A percentile compares a stretch with the other conserved stretches of the same genome.
These are phyloP conservation scores for Acrocera orbiculus DNA, from an alignment of 2,888 invertebrate species.

Conservation along the genomic window DNA sequence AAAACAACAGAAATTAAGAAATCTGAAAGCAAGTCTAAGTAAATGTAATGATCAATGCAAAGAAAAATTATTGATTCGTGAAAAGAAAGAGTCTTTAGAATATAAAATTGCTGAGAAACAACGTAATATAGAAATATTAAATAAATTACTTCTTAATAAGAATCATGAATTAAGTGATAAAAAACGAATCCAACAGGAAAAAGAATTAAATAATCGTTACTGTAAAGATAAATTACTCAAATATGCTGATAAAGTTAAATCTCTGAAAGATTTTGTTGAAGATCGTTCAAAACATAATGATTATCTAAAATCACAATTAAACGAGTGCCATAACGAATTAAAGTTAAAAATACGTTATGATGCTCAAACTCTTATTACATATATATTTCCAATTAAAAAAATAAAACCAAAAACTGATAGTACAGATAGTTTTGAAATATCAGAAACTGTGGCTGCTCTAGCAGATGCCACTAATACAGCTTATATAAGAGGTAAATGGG, in stretches of 20 bases:
- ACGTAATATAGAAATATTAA: conserved; percentile 38
- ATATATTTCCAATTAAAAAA: conserved; percentile 47
- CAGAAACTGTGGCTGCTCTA: conserved; percentile 36
- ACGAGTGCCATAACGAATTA: conserved; percentile 35
- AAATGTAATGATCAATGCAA: conserved; percentile 38
- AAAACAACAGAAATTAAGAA: conserved; percentile 40
- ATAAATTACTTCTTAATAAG: conserved; percentile 35
- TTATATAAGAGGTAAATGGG: conserved; percentile 63
- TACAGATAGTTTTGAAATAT: neutral
- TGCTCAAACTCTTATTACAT: conserved; percentile 44
- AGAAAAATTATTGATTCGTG: conserved; percentile 31
- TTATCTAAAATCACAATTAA: conserved; percentile 33
- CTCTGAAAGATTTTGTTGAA: conserved; percentile 37
- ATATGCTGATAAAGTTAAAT: conserved; percentile 44
- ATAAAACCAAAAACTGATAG: conserved; percentile 9
- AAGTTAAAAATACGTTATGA: conserved; percentile 39
- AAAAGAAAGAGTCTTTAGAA: conserved; percentile 31
- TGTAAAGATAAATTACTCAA: conserved; percentile 38
- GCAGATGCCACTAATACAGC: conserved; percentile 63
- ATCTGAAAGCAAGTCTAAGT: conserved; percentile 37
- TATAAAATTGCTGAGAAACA: conserved; percentile 42
- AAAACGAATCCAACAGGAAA: conserved; percentile 21
- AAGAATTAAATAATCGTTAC: conserved; percentile 28
- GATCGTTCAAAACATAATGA: conserved; percentile 36
- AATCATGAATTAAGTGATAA: conserved; percentile 27